Base-by-base conservation (phyloP, 2,888 invertebrate species). In the Lycia hirtaria region DNA sequence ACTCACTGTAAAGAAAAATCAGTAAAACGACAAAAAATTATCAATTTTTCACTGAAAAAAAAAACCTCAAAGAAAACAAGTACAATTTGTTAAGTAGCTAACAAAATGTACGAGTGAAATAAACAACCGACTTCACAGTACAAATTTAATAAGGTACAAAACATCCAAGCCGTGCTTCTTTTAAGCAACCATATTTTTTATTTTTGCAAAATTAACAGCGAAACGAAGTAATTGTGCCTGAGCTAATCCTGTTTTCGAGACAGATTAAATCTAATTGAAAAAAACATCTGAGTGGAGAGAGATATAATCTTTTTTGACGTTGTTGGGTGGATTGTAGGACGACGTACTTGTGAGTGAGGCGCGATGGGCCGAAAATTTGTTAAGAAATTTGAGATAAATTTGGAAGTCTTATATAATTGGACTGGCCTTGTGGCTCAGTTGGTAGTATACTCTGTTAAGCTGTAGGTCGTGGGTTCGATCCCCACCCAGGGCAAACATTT, bases 221-320 rank as follows among this genome's bases (percentile, higher is more conserved):
- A 47, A 40, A 56, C 43, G 48, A 50, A 61, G 59, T 64, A 62
- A 60, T 64, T 62, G 56, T 57, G 45, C 33, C 38, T 14, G 52
- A 48, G 59, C 52, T 64, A 64, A 62, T 64, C 64, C 57, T 56
- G 50, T 64, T 64, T 64, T 60, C 57, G 57, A 60, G 62, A 57
- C 56, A 56, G 62, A 64, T 62, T 64, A 62, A 57, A 47, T 55
- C 53, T 60, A 64, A 64, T 62, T 64, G 62, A 62, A 64, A 62
- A 64, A 64, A 62, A 64, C 60, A 57, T 60, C 60, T 55, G 45
- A 51, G 61, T 33, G 22, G 48, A 50, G 50, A 26, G 45, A 57
- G 55, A 57, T 53, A 52, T 60, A 62, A 60, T 57, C 54, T 53
- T 57, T 58, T 60, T 47, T 56, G 59, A 52, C 55, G 60, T 44